Evolutionary conservation across 2,797 vertebrate species (phyloP).

Genomic region (Gadopsis bispinosus): DNA sequence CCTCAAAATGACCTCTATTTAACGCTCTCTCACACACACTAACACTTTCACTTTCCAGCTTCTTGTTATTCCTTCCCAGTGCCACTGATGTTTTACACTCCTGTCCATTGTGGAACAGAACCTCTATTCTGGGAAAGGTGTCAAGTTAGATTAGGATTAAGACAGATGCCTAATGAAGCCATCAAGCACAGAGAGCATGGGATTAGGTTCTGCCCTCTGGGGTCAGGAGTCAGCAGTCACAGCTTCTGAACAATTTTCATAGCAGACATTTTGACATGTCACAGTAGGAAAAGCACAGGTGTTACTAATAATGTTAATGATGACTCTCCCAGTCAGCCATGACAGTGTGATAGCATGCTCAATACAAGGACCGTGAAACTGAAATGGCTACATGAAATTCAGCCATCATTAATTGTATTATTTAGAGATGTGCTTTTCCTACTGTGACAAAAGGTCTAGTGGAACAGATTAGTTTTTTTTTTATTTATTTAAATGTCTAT

Average conservation of each 20-base stretch:
- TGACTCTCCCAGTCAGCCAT: not conserved
- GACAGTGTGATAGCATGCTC: not conserved
- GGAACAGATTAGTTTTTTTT: too few species aligned
- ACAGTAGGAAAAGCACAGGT: not conserved
- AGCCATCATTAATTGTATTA: not conserved
- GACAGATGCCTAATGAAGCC: slow-evolving; percentile 61
- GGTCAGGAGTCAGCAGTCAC: slow-evolving; percentile 58
- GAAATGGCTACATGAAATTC: not conserved
- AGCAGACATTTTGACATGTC: not conserved
- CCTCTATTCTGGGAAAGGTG: slow-evolving; percentile 74
- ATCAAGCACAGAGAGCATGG: slow-evolving; percentile 47
- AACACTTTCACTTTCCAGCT: slow-evolving; percentile 32
- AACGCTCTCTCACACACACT: not conserved
- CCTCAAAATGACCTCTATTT: slow-evolving; percentile 20
- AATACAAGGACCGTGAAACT: too few species aligned
- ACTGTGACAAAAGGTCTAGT: not conserved
- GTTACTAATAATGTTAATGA: not conserved
- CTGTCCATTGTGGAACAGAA: slow-evolving; percentile 39
- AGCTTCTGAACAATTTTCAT: not conserved
- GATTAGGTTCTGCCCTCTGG: slow-evolving; percentile 60
- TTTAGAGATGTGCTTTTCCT: not conserved
- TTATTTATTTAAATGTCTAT: too few species aligned
- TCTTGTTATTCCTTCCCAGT: slow-evolving; percentile 30
- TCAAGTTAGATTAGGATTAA: slow-evolving; percentile 82
- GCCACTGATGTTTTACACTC: slow-evolving; percentile 17